Evolutionary conservation across 1,140 invertebrate species (phyloP), one percentile per base, ranked within the genome.

Genomic region (Stegodyphus mimosarum): DNA sequence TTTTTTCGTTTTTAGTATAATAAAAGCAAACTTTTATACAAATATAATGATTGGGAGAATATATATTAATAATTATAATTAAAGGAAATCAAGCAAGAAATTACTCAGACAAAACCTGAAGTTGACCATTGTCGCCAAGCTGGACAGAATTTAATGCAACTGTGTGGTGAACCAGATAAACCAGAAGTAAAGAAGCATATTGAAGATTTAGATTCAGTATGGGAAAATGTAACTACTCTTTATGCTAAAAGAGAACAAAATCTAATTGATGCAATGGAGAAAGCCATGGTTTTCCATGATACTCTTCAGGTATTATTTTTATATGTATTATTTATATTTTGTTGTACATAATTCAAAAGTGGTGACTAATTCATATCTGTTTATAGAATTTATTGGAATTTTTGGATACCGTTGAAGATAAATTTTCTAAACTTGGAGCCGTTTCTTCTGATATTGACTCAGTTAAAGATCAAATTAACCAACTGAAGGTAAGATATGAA

Each of bases 151-250:
- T 92, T 99, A 87, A 97, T 99, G 94, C 94, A 94, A 75, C 92
- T 99, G 52, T 97, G 97, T 90, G 97, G 97, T 6, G 97, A 99
- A 88, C 95, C 96, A 17, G 98, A 99, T 89, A 98, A 98, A 91
- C 97, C 97, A 0, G 98, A 99, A 91, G 96, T 99, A 0, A 96
- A 98, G 90, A 99, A 99, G 89, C 96, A 98, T 89, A 97, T 99
- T 89, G 97, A 99, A 91, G 97, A 99, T 90, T 90, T 98, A 87
- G 97, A 99, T 89, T 93, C 94, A 88, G 96, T 95, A 6, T 97
- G 97, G 95, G 95, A 97, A 90, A 97, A 95, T 89, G 95, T 99
- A 63, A 98, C 96, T 0, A 96, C 96, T 7, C 91, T 98, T 18
- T 99, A 97, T 91, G 96, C 96, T 5, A 94, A 96, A 89, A 92